Conservation (phyloP, 64 coral and sea anemone genomes). For the Actinia equina region DNA sequence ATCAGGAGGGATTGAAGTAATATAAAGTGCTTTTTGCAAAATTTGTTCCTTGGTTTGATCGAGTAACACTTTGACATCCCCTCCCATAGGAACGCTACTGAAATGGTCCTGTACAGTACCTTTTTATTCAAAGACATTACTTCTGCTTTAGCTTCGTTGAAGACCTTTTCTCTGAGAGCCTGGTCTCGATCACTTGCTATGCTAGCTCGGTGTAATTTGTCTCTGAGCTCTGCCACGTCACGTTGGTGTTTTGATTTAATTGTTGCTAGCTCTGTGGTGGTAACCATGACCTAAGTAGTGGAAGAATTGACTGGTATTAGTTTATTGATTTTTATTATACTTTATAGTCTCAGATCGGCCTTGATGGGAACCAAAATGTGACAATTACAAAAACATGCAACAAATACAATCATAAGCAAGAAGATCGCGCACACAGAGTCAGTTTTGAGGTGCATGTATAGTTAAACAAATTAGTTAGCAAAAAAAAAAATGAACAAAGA, state of each 20-base stretch:
- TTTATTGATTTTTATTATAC: too few species aligned
- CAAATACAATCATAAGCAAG: background rate
- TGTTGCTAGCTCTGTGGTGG: constrained; percentile 82
- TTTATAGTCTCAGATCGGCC: background rate
- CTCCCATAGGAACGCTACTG: too few species aligned
- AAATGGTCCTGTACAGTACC: constrained; percentile 9
- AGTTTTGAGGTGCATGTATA: background rate
- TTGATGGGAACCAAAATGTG: too few species aligned
- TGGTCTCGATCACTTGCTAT: constrained; percentile 88
- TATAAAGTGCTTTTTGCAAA: too few species aligned
- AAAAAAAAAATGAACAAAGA: too few species aligned
- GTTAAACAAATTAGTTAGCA: background rate
- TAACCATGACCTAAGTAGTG: constrained; percentile 50
- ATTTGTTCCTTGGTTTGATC: too few species aligned
- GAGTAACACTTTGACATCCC: too few species aligned
- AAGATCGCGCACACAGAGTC: background rate
- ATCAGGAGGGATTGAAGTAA: too few species aligned
- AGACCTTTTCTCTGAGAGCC: constrained; percentile 92
- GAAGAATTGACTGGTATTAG: background rate
- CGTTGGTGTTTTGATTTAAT: constrained; percentile 77
- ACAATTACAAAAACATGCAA: too few species aligned
- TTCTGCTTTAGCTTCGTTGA: constrained; percentile 96
- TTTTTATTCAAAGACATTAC: constrained; percentile 93
- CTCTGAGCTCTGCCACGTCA: constrained; percentile 68
- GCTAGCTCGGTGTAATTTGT: constrained; percentile 86